Evolutionary conservation across 2,888 invertebrate species (phyloP).

Genomic region (Papilio elwesi): DNA sequence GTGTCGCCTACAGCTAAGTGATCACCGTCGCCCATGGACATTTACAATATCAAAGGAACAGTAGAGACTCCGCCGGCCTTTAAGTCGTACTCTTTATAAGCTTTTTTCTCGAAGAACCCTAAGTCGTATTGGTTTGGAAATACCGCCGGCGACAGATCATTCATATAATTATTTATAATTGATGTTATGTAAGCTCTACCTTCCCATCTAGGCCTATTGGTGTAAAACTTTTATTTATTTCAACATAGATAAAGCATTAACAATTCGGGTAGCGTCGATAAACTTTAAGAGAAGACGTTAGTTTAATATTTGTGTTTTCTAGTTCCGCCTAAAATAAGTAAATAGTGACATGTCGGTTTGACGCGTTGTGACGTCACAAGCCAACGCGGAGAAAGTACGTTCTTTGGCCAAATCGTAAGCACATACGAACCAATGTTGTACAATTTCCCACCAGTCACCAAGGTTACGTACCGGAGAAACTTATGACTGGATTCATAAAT

Average conservation of each 20-base stretch:
- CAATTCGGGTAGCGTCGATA: background rate
- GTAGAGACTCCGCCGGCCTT: too few species aligned
- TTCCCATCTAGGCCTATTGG: too few species aligned
- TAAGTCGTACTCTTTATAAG: too few species aligned
- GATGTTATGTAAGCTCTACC: too few species aligned
- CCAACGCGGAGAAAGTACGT: slow-evolving; percentile 39
- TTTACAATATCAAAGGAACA: too few species aligned
- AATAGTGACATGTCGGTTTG: slow-evolving; percentile 29
- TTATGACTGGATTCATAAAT: slow-evolving; percentile 32
- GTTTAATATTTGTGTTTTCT: slow-evolving; percentile 29
- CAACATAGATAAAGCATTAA: background rate
- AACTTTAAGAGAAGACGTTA: slow-evolving; percentile 24
- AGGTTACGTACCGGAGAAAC: slow-evolving; percentile 35
- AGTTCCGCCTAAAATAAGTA: slow-evolving; percentile 32
- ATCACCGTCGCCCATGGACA: too few species aligned
- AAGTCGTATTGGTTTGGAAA: too few species aligned
- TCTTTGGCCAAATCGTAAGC: slow-evolving; percentile 32
- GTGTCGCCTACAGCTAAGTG: too few species aligned
- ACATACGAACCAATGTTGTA: slow-evolving; percentile 29
- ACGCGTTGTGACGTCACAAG: slow-evolving; percentile 35
- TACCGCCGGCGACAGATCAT: too few species aligned
- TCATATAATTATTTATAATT: too few species aligned
- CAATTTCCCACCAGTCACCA: slow-evolving; percentile 36
- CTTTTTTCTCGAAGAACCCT: too few species aligned
- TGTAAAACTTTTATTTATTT: background rate